These are phyloP conservation scores for Drosophila sp. DNA, from an alignment of 1,140 invertebrate species.

Conservation along the genomic window DNA sequence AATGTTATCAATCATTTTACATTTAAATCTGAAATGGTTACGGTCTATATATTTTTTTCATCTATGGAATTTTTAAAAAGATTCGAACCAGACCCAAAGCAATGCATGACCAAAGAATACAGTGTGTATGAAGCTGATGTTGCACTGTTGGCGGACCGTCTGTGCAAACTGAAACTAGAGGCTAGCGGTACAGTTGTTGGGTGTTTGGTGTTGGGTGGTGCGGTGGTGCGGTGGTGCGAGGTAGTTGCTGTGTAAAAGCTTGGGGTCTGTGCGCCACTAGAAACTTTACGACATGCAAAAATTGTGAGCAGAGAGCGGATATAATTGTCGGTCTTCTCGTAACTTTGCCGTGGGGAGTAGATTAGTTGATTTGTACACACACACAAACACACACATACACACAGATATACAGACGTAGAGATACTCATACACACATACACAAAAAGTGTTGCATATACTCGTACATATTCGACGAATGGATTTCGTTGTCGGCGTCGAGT, in stretches of 20 bases:
- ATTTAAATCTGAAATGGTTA: too few relatives aligned
- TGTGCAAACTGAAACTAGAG: constrained; percentile 1
- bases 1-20: too few relatives aligned
- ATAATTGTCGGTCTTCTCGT: constrained; percentile 83
- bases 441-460: constrained; percentile 16
- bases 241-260: constrained; percentile 16
- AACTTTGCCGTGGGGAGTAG: constrained; percentile 82
- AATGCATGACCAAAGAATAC: not conserved
- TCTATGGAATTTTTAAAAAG: not conserved
- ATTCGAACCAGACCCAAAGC: not conserved
- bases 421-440: constrained; percentile 2
- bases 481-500: constrained; percentile 50
- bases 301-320: constrained; percentile 82
- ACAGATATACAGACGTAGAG: not conserved
- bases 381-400: constrained; percentile 37
- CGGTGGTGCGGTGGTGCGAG: not conserved
- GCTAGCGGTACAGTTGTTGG: constrained; percentile 6
- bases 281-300: constrained; percentile 83
- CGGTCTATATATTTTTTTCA: too few relatives aligned
- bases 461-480: constrained; percentile 10
- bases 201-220: too few relatives aligned
- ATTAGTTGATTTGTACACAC: constrained; percentile 78
- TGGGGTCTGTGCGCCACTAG: constrained; percentile 69
- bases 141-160: constrained; percentile 33
- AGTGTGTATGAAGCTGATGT: constrained; percentile 24